phyloP scores from a whole-genome alignment of 2,888 invertebrate genomes.

The Epistrophe grossulariae region DNA sequence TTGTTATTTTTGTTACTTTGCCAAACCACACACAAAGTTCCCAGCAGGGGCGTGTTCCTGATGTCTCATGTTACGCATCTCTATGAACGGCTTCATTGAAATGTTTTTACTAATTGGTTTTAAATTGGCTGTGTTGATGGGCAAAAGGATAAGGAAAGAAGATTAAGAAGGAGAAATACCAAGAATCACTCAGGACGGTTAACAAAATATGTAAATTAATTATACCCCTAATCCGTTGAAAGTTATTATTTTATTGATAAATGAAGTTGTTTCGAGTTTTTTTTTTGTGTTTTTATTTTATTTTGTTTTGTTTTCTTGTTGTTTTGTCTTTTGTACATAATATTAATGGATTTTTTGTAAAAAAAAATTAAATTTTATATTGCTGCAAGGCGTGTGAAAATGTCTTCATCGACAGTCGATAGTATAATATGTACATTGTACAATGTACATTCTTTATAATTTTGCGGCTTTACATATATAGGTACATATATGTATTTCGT shows the following conservation, averaged over 20 bases:
- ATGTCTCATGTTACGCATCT: conserved; percentile 75
- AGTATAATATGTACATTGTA: not conserved
- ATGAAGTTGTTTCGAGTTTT: conserved; percentile 65
- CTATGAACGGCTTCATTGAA: conserved; percentile 76
- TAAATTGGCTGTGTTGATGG: conserved; percentile 75
- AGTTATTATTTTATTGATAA: conserved; percentile 74
- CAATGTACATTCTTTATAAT: not conserved
- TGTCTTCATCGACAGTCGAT: conserved; percentile 12
- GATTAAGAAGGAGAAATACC: conserved; percentile 65
- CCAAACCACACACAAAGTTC: conserved; percentile 75
- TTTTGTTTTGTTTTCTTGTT: conserved; percentile 10
- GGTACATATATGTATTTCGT: no score
- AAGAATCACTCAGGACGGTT: conserved; percentile 70
- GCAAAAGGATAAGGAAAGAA: conserved; percentile 74
- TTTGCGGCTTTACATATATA: no score
- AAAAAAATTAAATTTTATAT: conserved; percentile 11
- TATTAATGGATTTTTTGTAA: conserved; percentile 37
- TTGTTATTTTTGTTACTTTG: conserved; percentile 60
- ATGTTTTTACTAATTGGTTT: conserved; percentile 75
- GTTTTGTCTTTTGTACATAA: conserved; percentile 28
- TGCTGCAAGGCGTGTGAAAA: conserved; percentile 29
- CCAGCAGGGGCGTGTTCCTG: conserved; percentile 72
- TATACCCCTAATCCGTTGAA: conserved; percentile 70
- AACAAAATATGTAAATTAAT: conserved; percentile 75
- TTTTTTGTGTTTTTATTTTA: conserved; percentile 5